Evolutionary conservation across 2,888 invertebrate genomes (phyloP).

Genomic region (Scotopteryx bipunctaria): DNA sequence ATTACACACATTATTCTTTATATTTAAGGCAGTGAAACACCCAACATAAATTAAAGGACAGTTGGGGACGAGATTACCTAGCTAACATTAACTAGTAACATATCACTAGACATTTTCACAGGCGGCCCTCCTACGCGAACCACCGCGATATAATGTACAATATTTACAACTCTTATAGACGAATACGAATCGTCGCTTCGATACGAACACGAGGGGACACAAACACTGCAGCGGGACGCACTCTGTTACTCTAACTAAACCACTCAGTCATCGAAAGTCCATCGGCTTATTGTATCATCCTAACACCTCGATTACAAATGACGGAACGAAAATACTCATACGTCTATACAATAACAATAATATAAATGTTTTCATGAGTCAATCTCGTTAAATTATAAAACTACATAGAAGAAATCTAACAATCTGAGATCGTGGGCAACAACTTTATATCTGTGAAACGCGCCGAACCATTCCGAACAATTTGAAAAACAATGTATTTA

Average conservation of each 20-base stretch:
- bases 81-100: slow-evolving; percentile 81
- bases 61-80: slow-evolving; percentile 83
- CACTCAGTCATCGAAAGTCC: slow-evolving; percentile 81
- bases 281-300: slow-evolving; percentile 75
- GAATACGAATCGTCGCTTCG: slow-evolving; percentile 58
- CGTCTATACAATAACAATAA: slow-evolving; percentile 77
- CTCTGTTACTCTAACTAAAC: slow-evolving; percentile 58
- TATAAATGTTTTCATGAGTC: slow-evolving; percentile 69
- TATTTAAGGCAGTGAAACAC: slow-evolving; percentile 83
- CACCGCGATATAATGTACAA: slow-evolving; percentile 79
- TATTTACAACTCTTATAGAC: slow-evolving; percentile 80
- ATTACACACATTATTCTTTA: slow-evolving; percentile 71
- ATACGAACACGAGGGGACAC: slow-evolving; percentile 57
- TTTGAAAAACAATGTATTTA: slow-evolving; percentile 54
- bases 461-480: slow-evolving; percentile 53
- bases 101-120: slow-evolving; percentile 81
- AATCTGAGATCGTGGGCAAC: slow-evolving; percentile 71
- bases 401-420: slow-evolving; percentile 76
- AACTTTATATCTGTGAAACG: slow-evolving; percentile 62
- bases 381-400: slow-evolving; percentile 73
- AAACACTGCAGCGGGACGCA: slow-evolving; percentile 71
- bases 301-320: slow-evolving; percentile 75
- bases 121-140: slow-evolving; percentile 72
- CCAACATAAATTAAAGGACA: slow-evolving; percentile 81
- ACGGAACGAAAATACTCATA: slow-evolving; percentile 71